A percentile compares a stretch with the other conserved stretches of the same genome.
These are phyloP conservation scores for Phaonia tiefii DNA, from an alignment of 2,888 invertebrate genomes.

Conservation along the genomic window DNA sequence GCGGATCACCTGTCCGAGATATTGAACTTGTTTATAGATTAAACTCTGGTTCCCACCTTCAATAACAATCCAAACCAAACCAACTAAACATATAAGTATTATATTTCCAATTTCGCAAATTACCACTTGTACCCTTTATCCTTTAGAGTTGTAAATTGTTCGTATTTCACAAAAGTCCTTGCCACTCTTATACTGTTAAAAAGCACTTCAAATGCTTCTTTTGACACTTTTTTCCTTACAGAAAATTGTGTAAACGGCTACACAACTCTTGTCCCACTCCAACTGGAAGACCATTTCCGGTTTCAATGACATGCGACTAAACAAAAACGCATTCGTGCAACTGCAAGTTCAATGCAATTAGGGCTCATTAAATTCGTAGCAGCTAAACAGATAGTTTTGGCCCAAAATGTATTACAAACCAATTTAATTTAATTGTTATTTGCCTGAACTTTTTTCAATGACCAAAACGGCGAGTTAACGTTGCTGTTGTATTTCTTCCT, in stretches of 20 bases:
- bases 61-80: no score
- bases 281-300: constrained; percentile 55
- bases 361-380: constrained; percentile 59
- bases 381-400: constrained; percentile 3
- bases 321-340: background rate
- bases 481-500: constrained; percentile 29
- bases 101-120: constrained; percentile 13
- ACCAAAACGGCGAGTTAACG: no score
- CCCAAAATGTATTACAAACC: constrained; percentile 55
- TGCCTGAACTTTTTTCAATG: constrained; percentile 51
- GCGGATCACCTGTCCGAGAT: no score
- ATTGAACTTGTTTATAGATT: no score
- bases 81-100: background rate
- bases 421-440: constrained; percentile 66
- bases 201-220: constrained; percentile 42
- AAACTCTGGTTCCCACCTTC: background rate
- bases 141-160: constrained; percentile 8
- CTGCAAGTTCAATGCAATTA: constrained; percentile 63
- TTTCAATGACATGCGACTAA: constrained; percentile 55
- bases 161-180: background rate
- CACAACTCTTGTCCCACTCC: constrained; percentile 24
- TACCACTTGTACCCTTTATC: constrained; percentile 19
- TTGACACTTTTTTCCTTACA: background rate
- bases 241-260: constrained; percentile 16
- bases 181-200: background rate